Evolutionary conservation across 2,797 vertebrate genomes (phyloP).

Genomic region (Triplophysa bombifrons): DNA sequence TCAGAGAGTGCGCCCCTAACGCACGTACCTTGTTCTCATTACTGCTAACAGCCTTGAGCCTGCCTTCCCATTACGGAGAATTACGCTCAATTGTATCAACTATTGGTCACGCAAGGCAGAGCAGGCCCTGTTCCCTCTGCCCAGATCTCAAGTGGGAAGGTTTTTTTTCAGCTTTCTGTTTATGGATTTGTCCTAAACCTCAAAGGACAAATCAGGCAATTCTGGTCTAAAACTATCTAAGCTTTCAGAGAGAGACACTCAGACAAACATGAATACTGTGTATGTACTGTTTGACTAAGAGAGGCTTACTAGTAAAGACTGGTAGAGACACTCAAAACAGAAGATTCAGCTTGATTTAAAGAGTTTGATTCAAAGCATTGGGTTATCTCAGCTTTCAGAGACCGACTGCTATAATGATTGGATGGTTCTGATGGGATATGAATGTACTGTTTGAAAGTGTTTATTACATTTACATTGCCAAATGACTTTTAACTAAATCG

Average conservation of each 20-base stretch:
- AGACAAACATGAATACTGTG: neutral
- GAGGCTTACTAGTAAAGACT: too few species aligned
- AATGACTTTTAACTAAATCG: too few species aligned
- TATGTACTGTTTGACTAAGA: neutral
- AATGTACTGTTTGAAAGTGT: too few species aligned
- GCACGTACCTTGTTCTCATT: conserved; percentile 75
- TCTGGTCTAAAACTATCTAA: neutral
- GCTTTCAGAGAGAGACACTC: neutral
- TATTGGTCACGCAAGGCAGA: conserved; percentile 71
- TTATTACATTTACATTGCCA: too few species aligned
- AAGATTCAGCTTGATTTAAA: too few species aligned
- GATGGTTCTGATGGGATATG: too few species aligned
- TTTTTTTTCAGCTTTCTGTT: conserved; percentile 51
- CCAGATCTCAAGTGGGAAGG: conserved; percentile 62
- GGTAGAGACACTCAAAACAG: neutral
- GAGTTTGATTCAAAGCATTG: too few species aligned
- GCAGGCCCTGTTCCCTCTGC: conserved; percentile 66
- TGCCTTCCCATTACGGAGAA: conserved; percentile 74
- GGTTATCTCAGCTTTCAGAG: too few species aligned
- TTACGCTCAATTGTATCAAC: conserved; percentile 76
- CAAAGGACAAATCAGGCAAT: conserved; percentile 54
- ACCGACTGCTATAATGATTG: too few species aligned
- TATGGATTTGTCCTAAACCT: conserved; percentile 64
- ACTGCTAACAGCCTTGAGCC: conserved; percentile 75
- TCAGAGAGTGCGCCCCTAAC: conserved; percentile 57